Evolutionary conservation across 2,888 invertebrate genomes (phyloP), one percentile per base, ranked within the genome.

Genomic region (Limnephilus marmoratus): DNA sequence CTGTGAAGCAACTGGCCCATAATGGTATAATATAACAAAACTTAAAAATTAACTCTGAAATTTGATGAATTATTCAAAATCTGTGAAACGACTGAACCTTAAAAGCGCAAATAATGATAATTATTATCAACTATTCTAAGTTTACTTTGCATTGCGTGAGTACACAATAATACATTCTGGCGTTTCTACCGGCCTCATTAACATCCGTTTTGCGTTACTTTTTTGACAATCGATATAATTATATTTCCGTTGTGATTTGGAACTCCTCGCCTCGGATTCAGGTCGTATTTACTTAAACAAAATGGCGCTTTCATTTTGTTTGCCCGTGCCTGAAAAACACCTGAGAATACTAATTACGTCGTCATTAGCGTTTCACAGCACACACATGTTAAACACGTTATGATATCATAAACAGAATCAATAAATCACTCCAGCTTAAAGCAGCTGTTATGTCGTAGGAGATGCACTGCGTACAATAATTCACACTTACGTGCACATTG

Each of bases 281-380:
- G 86, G 88, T 89, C 81, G 80, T 31, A 18, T 80, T n/a, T 24
- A 80, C 88, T 68, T 3, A 41, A 24, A 31, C 87, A 53, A 31
- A 49, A 49, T n/a, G 49, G 49, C 49, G 31, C 53, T 87, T 49
- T 53, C 49, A n/a, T 41, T 87, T 87, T 87, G 31, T 87, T 87
- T 87, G 53, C 31, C 2, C 68, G 45, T 24, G 88, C 24, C 18
- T 87, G 31, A 29, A 80, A 89, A 89, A 89, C 88, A 89, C 88
- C 88, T 89, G 88, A 89, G 80, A 89, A 45, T 81, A 89, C 88
- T 89, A 89, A 89, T 89, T 89, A 89, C 88, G 41, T 89, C 81
- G 88, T 80, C 88, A 89, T 81, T 89, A 24, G 68, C 37, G 68
- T 89, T 68, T 37, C 88, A 41, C 88, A n/a, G 88, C 24, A 89